phyloP scores from a whole-genome alignment of 2,113 vertebrate species.

The Pimephales promelas region DNA sequence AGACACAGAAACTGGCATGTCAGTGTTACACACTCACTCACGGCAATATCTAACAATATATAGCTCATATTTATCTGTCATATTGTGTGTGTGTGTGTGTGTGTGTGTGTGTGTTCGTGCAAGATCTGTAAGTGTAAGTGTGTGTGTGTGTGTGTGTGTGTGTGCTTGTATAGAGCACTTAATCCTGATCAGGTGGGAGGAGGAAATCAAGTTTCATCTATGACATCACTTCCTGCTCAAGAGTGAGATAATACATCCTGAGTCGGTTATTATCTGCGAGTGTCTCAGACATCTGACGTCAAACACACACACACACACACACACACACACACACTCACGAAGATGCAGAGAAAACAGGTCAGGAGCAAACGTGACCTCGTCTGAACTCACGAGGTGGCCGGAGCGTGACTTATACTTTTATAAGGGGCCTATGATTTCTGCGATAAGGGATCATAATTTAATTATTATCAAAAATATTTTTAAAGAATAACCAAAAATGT shows the following conservation, averaged over 20 bases:
- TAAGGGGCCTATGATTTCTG: too few relatives aligned
- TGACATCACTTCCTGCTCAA: slow-evolving; percentile 27
- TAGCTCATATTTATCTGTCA: too few relatives aligned
- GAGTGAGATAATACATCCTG: background rate
- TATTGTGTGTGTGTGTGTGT: too few relatives aligned
- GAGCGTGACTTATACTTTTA: too few relatives aligned
- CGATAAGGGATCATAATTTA: too few relatives aligned
- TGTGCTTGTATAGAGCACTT: background rate
- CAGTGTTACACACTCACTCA: background rate
- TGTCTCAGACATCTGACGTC: background rate
- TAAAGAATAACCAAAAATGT: too few relatives aligned
- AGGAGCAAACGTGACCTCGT: background rate
- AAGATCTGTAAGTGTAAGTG: too few relatives aligned
- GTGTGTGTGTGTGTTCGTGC: too few relatives aligned
- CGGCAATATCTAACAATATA: too few relatives aligned
- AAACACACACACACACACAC: background rate
- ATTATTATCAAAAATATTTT: too few relatives aligned
- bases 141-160: too few relatives aligned
- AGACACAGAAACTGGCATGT: background rate
- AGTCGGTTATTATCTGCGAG: background rate
- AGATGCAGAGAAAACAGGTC: background rate
- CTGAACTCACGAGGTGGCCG: too few relatives aligned
- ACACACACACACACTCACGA: background rate
- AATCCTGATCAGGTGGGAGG: background rate
- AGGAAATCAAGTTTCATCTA: slow-evolving; percentile 1